These are phyloP conservation scores for Ambastaia sidthimunki DNA, from an alignment of 2,797 vertebrate species.

Conservation along the genomic window DNA sequence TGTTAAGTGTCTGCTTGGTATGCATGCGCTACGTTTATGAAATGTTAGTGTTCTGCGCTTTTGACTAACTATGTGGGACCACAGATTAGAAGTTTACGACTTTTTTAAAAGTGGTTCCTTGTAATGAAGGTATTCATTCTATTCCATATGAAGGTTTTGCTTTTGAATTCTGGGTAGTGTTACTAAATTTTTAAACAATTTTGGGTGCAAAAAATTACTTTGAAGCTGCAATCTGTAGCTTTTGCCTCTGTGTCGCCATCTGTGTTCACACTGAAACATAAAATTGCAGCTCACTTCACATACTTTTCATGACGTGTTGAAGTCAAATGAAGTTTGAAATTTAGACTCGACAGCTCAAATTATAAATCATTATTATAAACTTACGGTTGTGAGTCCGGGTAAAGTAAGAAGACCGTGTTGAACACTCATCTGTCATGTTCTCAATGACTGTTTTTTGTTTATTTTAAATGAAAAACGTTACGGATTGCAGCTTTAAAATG, in stretches of 20 bases:
- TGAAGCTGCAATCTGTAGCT: too few species aligned
- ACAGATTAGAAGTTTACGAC: background rate
- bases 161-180: background rate
- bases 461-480: too few species aligned
- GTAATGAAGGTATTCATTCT: background rate
- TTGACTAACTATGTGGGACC: background rate
- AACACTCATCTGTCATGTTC: too few species aligned
- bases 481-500: background rate
- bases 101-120: constrained; percentile 6
- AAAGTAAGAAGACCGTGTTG: too few species aligned
- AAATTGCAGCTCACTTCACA: background rate
- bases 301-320: too few species aligned
- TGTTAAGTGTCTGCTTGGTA: constrained; percentile 46
- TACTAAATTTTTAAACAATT: background rate
- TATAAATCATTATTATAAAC: too few species aligned
- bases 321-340: too few species aligned
- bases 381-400: too few species aligned
- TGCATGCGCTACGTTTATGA: constrained; percentile 44
- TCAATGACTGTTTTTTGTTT: too few species aligned
- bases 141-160: constrained; percentile 6
- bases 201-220: background rate
- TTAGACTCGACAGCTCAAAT: too few species aligned
- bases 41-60: constrained; percentile 40
- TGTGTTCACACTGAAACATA: too few species aligned
- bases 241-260: too few species aligned